Conservation (phyloP, 30 jellyfish, hydroid and myxozoan genomes). For the Aurelia coerulea region DNA sequence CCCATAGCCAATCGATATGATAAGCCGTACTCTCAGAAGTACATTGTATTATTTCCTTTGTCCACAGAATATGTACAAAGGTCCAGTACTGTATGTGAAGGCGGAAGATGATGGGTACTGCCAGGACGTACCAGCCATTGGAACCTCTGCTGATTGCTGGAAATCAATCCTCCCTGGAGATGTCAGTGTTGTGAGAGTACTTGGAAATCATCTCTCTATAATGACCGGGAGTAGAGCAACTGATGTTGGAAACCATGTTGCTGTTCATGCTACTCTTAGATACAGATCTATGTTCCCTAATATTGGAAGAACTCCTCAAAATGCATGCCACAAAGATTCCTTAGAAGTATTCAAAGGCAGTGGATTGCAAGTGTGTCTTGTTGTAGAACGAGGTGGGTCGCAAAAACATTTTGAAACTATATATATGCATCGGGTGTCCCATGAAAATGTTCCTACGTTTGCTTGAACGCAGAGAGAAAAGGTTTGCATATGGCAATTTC, state of each 20-base stretch:
- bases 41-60: neutral
- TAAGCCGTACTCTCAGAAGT: neutral
- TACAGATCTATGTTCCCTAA: slow-evolving; percentile 9
- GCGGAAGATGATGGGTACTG: slow-evolving; percentile 32
- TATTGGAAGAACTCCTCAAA: slow-evolving; percentile 7
- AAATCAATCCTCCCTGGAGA: slow-evolving; percentile 2
- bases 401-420: neutral
- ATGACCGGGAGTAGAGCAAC: slow-evolving; percentile 22
- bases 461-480: no score
- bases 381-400: neutral
- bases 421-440: neutral
- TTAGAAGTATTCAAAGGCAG: slow-evolving; percentile 19
- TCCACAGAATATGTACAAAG: slow-evolving; percentile 36
- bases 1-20: neutral
- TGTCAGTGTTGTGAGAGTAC: neutral
- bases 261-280: slow-evolving; percentile 12
- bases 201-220: slow-evolving; percentile 55
- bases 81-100: slow-evolving; percentile 18
- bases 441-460: no score
- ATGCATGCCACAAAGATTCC: slow-evolving; percentile 18
- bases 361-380: slow-evolving; percentile 18
- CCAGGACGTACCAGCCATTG: neutral
- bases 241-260: slow-evolving; percentile 33
- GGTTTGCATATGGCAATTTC: no score
- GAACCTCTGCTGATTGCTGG: slow-evolving; percentile 52